Evolutionary conservation across 2,113 vertebrate genomes (phyloP).

Genomic region (Oryzias melastigma): DNA sequence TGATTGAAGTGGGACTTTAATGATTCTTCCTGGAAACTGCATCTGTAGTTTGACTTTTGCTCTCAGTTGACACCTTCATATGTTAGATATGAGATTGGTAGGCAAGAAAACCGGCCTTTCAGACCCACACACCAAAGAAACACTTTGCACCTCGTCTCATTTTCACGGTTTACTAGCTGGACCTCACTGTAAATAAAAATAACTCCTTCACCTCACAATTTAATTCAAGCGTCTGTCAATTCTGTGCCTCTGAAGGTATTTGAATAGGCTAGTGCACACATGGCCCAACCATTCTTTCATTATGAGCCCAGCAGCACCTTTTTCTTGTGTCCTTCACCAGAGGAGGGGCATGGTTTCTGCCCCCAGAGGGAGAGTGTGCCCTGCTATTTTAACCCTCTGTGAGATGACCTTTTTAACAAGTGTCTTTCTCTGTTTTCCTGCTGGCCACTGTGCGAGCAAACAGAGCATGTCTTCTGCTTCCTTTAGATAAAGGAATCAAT

Average conservation of each 20-base stretch:
- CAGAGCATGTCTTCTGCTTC: constrained; percentile 78
- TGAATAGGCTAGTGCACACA: constrained; percentile 67
- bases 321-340: constrained; percentile 79
- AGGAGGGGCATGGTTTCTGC: constrained; percentile 65
- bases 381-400: constrained; percentile 79
- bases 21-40: constrained; percentile 19
- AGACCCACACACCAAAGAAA: constrained; percentile 42
- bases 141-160: constrained; percentile 48
- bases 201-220: constrained; percentile 55
- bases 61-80: constrained; percentile 52
- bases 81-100: constrained; percentile 46
- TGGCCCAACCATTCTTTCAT: constrained; percentile 70
- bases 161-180: constrained; percentile 58
- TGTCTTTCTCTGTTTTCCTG: constrained; percentile 82
- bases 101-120: constrained; percentile 37
- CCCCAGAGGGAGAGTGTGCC: constrained; percentile 66
- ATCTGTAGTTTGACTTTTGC: constrained; percentile 58
- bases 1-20: constrained; percentile 10
- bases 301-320: constrained; percentile 72
- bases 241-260: constrained; percentile 61
- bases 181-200: constrained; percentile 69
- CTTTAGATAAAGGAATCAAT: constrained; percentile 79
- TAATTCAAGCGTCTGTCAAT: constrained; percentile 63
- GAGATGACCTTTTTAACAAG: constrained; percentile 83
- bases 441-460: constrained; percentile 75